phyloP scores from a whole-genome alignment of 2,888 invertebrate species.

The Candidula unifasciata region DNA sequence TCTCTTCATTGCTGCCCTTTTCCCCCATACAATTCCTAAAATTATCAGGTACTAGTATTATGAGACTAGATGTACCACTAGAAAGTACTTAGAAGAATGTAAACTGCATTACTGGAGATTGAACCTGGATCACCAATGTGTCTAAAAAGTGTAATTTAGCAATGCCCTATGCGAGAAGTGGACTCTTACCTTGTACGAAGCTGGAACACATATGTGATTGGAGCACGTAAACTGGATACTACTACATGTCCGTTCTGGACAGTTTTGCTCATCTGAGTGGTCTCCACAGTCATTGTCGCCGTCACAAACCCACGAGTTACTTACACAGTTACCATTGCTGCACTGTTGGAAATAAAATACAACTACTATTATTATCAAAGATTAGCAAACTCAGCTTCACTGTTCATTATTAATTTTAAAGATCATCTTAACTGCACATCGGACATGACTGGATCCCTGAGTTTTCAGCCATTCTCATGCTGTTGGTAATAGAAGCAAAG shows the following conservation, averaged over 20 bases:
- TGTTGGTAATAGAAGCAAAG: too few relatives aligned
- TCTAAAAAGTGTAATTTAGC: neutral
- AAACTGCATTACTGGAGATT: too few relatives aligned
- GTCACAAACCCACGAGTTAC: conserved; percentile 17
- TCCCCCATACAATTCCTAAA: too few relatives aligned
- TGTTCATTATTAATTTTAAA: neutral
- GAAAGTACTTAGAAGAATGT: too few relatives aligned
- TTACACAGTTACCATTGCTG: conserved; percentile 21
- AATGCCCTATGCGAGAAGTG: neutral
- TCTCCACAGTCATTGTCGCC: conserved; percentile 40
- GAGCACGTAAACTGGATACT: conserved; percentile 29
- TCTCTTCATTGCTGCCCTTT: too few relatives aligned
- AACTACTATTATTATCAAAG: too few relatives aligned
- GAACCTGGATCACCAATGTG: too few relatives aligned
- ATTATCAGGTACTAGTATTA: too few relatives aligned
- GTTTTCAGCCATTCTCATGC: neutral
- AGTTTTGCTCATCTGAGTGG: conserved; percentile 33
- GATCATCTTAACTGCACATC: too few relatives aligned
- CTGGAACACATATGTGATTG: conserved; percentile 37
- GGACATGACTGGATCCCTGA: neutral
- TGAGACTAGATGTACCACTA: too few relatives aligned
- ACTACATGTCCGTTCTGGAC: neutral
- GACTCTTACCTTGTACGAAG: conserved; percentile 13
- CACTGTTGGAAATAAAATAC: conserved; percentile 22
- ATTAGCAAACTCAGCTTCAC: neutral